Percentiles rank a stretch among this genome's conserved stretches.
Evolutionary conservation across 2,888 invertebrate genomes (phyloP).

Genomic region (Pheosia gnoma): DNA sequence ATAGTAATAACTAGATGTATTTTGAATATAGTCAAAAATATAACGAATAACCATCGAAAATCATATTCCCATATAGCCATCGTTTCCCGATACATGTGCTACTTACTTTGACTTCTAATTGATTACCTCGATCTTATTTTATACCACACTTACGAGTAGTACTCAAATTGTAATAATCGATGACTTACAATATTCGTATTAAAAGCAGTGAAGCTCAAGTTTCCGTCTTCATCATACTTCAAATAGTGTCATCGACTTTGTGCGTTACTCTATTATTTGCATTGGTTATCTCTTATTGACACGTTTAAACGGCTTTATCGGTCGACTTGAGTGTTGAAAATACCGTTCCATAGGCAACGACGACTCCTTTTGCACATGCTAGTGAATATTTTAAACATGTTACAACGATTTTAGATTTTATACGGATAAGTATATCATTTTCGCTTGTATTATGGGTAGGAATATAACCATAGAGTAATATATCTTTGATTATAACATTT

Average conservation of each 20-base stretch:
- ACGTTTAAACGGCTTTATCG: slow-evolving; percentile 75
- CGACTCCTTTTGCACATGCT: slow-evolving; percentile 35
- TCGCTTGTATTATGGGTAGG: not conserved
- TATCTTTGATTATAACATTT: not conserved
- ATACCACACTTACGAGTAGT: no score
- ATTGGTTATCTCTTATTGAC: slow-evolving; percentile 77
- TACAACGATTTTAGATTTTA: slow-evolving; percentile 1
- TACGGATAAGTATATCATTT: no score
- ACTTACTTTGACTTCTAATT: no score
- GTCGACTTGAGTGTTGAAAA: slow-evolving; percentile 65
- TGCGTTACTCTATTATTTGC: slow-evolving; percentile 68
- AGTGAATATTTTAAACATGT: slow-evolving; percentile 22
- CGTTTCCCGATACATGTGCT: no score
- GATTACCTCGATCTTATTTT: no score
- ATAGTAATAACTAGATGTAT: no score
- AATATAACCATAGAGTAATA: no score
- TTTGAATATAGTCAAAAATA: no score
- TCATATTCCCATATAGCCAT: no score
- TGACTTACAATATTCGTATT: no score
- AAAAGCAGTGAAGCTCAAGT: slow-evolving; percentile 17
- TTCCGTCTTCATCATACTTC: slow-evolving; percentile 51
- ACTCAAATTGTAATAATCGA: no score
- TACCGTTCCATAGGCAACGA: slow-evolving; percentile 40
- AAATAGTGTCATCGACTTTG: slow-evolving; percentile 66
- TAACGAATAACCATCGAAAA: no score